Conservation (phyloP, 2,888 invertebrate genomes). For the Drosophila paramelanica region DNA sequence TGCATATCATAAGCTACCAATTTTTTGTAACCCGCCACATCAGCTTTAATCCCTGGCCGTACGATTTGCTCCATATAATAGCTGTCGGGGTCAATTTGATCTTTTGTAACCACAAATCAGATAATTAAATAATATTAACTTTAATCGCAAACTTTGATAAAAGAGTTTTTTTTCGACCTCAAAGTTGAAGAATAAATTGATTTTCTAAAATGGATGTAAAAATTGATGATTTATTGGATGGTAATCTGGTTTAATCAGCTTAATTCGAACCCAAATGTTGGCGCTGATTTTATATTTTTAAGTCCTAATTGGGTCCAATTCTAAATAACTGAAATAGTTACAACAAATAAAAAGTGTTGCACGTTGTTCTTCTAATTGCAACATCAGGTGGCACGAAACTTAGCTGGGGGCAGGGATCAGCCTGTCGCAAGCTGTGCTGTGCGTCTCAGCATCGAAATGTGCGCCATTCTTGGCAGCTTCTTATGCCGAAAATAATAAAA, state of each 20-base stretch:
- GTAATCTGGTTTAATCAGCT: too few relatives aligned
- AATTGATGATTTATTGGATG: too few relatives aligned
- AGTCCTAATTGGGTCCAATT: too few relatives aligned
- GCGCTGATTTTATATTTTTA: too few relatives aligned
- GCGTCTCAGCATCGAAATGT: constrained; percentile 1
- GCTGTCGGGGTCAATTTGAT: background rate
- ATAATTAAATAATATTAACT: background rate
- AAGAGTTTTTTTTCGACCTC: background rate
- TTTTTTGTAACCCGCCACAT: constrained; percentile 1
- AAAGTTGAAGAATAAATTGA: too few relatives aligned
- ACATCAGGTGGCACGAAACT: constrained; percentile 14
- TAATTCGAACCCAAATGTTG: too few relatives aligned
- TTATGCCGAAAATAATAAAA: constrained; percentile 65
- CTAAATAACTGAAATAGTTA: background rate
- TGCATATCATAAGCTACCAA: background rate
- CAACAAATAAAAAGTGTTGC: background rate
- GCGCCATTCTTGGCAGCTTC: constrained; percentile 57
- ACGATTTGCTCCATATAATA: background rate
- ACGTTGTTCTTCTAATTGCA: constrained; percentile 20
- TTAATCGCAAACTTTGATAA: background rate
- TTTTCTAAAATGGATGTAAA: too few relatives aligned
- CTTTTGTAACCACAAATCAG: background rate
- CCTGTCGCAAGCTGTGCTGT: background rate
- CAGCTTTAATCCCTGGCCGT: background rate
- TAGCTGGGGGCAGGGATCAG: background rate